These are phyloP conservation scores for Procapra przewalskii DNA, from an alignment of 2,113 vertebrate genomes.

Conservation along the genomic window DNA sequence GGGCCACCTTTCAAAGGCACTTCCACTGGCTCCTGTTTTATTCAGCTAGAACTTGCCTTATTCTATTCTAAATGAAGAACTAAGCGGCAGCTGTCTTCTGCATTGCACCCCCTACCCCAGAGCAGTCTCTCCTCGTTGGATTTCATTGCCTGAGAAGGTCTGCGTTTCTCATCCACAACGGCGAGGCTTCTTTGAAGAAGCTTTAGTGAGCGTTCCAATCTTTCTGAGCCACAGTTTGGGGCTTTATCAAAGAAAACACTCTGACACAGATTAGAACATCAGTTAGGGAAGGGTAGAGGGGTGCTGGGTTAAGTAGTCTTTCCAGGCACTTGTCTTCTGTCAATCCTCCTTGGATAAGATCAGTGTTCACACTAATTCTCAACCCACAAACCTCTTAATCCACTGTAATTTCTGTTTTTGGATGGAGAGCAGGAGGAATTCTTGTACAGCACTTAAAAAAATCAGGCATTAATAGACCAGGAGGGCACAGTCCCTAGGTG, in stretches of 20 bases:
- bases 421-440: background rate
- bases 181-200: background rate
- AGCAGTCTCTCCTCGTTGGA: background rate
- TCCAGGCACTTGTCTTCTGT: background rate
- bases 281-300: background rate
- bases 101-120: background rate
- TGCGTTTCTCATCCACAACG: rapidly evolving
- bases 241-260: background rate
- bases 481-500: background rate
- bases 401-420: background rate
- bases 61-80: background rate
- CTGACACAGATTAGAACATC: background rate
- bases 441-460: background rate
- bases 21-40: background rate
- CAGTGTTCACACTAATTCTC: background rate
- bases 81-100: rapidly evolving
- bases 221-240: background rate
- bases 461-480: background rate
- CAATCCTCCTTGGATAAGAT: background rate
- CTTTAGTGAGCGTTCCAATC: background rate
- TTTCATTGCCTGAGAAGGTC: background rate
- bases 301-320: background rate
- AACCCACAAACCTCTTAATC: background rate
- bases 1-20: background rate
- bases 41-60: background rate